Evolutionary conservation across 2,888 invertebrate genomes (phyloP), one percentile per base, ranked within the genome.

Genomic region (Icerya purchasi): DNA sequence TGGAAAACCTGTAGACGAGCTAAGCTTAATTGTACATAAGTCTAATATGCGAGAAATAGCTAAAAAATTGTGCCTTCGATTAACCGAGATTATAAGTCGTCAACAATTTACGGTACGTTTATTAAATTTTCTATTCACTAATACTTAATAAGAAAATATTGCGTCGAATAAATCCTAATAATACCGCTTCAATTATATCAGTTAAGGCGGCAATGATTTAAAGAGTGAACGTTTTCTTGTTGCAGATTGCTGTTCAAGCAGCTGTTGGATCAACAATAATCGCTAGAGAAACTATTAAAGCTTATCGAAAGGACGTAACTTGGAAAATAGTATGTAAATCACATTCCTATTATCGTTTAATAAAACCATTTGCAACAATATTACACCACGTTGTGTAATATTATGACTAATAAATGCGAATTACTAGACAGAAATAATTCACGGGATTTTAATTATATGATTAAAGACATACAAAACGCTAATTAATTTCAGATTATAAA

Each of bases 261-360:
- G 76, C 78, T 22, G 81, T 86, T 0, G 82, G 82, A 14, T 78
- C 80, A 19, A 88, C 86, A 74, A 77, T 94, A 1, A 69, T 88
- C 14, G 86, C 89, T 0, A 78, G 93, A 65, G 90, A 91, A 74
- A 88, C 83, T 58, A 74, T 96, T 49, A 87, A 86, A 69, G 79
- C 94, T 0, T 86, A 81, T 66, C 78, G 87, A 66, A 96, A 96
- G 74, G 92, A 96, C 74, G 93, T 96, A 1, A 85, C 89, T 1
- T 86, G 88, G 1, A 94, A 93, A 78, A 75, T 92, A 76, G 91
- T 92, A 76, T 77, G 79, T 71, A 54, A 23, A n/a, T n/a, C n/a
- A 3, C 20, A 10, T 50, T 56, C 56, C 58, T 50, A 52, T n/a
- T 57, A 51, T 1, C 25, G n/a, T n/a, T n/a, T n/a, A n/a, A 14